phyloP scores from a whole-genome alignment of 2,888 invertebrate species.

The Rhagonycha fulva region DNA sequence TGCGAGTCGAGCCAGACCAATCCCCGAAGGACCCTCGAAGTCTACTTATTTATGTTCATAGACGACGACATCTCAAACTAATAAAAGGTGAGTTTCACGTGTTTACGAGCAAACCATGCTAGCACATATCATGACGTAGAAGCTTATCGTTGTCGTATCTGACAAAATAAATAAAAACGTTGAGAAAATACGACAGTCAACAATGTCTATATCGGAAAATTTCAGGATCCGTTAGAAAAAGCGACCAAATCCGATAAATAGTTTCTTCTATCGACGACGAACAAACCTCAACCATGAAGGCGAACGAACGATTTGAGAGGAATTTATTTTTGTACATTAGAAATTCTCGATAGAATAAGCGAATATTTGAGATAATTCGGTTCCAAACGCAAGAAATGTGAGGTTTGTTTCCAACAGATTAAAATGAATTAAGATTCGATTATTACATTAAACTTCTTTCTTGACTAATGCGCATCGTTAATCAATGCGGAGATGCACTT shows the following conservation, averaged over 20 bases:
- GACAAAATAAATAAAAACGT: conserved; percentile 1
- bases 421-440: neutral
- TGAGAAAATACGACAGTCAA: conserved; percentile 1
- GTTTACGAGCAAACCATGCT: conserved; percentile 11
- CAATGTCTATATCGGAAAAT: conserved; percentile 1
- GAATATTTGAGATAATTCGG: neutral
- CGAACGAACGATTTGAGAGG: neutral
- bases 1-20: neutral
- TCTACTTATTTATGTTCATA: conserved; percentile 7
- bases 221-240: neutral
- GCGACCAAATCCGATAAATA: neutral
- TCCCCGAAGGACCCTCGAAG: conserved; percentile 3
- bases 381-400: neutral
- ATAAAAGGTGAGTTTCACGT: conserved; percentile 10
- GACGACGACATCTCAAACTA: conserved; percentile 6
- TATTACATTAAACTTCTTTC: neutral
- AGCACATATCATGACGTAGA: conserved; percentile 1
- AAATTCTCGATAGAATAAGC: neutral
- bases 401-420: neutral
- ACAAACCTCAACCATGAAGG: neutral
- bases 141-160: conserved; percentile 12
- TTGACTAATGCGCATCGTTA: neutral
- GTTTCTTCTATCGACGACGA: neutral
- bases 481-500: neutral
- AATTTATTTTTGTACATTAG: neutral